Conservation (phyloP, 2,888 invertebrate species). For the Zhuqinia jingwanae region DNA sequence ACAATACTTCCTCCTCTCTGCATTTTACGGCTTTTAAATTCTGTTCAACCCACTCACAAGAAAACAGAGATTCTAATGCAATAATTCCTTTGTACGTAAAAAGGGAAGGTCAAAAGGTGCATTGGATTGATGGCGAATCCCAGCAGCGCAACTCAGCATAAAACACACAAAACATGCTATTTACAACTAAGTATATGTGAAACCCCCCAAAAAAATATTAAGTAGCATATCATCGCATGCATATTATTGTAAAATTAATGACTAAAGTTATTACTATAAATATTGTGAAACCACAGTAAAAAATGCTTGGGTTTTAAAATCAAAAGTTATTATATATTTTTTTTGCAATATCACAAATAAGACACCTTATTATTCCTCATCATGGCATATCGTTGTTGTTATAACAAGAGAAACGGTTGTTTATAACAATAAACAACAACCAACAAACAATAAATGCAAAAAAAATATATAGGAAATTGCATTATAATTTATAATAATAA, state of each 20-base stretch:
- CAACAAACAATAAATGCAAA: background rate
- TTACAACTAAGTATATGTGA: too few species aligned
- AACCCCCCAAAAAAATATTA: too few species aligned
- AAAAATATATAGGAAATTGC: conserved; percentile 28
- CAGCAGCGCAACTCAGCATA: background rate
- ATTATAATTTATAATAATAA: background rate
- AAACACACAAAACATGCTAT: background rate
- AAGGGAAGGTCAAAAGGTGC: conserved; percentile 59
- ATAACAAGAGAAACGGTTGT: conserved; percentile 1
- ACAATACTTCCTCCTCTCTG: conserved; percentile 33
- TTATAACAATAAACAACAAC: background rate
- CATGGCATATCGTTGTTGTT: background rate
- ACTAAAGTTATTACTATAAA: background rate
- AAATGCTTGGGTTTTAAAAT: conserved; percentile 21
- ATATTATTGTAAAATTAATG: conserved; percentile 7
- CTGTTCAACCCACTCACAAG: conserved; percentile 1
- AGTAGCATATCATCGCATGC: too few species aligned
- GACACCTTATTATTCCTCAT: background rate
- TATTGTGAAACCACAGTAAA: background rate
- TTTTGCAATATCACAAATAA: background rate
- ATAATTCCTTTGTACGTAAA: background rate
- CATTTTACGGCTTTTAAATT: conserved; percentile 47
- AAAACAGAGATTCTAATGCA: background rate
- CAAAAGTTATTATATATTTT: background rate
- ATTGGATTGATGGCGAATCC: background rate